Percentiles rank a stretch among this genome's conserved stretches.
Conservation (phyloP, 2,797 vertebrate genomes). For the Girardinus metallicus region DNA sequence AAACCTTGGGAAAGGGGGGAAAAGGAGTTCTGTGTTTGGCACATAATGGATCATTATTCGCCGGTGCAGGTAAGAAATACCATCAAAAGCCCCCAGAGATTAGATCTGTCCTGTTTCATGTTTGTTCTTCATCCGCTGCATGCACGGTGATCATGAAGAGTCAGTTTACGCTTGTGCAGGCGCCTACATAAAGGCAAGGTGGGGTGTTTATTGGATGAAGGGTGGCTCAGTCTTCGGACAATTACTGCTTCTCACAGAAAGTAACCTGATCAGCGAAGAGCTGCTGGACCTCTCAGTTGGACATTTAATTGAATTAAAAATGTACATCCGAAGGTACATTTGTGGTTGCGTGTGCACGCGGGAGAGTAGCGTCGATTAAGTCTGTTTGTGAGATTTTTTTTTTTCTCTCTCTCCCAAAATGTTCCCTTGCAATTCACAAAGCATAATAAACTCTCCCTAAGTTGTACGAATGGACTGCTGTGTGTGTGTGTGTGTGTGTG, state of each 20-base stretch:
- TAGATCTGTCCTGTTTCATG: neutral
- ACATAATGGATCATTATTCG: slow-evolving; percentile 62
- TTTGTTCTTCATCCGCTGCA: neutral
- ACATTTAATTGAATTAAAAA: neutral
- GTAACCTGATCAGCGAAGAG: slow-evolving; percentile 27
- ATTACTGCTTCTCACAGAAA: slow-evolving; percentile 46
- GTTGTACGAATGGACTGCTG: slow-evolving; percentile 14
- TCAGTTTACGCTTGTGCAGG: neutral
- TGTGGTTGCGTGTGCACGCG: neutral
- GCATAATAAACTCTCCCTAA: slow-evolving; percentile 52
- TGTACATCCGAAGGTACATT: neutral
- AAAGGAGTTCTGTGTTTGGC: slow-evolving; percentile 23
- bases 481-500: neutral
- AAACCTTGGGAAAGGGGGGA: slow-evolving; percentile 23
- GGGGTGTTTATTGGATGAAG: slow-evolving; percentile 26
- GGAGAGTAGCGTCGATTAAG: slow-evolving; percentile 51
- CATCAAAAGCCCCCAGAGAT: neutral
- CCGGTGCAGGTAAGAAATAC: slow-evolving; percentile 62
- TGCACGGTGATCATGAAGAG: neutral
- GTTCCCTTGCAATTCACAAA: slow-evolving; percentile 38
- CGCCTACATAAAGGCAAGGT: neutral
- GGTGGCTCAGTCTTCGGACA: slow-evolving; percentile 23
- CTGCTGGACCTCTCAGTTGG: neutral
- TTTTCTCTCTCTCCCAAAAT: slow-evolving; percentile 35
- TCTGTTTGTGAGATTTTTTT: slow-evolving; percentile 11